Conservation (phyloP, 2,888 invertebrate species). For the Monochamus alternatus region DNA sequence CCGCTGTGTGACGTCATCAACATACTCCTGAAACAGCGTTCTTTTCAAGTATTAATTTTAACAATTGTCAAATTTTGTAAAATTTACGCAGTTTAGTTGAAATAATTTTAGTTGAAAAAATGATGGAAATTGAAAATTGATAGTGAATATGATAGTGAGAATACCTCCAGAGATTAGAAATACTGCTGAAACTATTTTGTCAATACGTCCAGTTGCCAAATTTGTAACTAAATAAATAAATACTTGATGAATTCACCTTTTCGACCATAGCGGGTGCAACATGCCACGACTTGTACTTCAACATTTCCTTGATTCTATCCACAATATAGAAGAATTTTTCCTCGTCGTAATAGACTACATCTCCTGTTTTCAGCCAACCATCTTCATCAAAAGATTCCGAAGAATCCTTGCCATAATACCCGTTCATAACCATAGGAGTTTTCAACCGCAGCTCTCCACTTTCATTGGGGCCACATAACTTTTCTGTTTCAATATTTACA, state of each 20-base stretch:
- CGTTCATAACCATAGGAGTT: slow-evolving; percentile 66
- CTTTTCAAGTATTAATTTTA: no score
- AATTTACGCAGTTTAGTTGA: no score
- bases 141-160: no score
- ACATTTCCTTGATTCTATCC: slow-evolving; percentile 72
- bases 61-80: no score
- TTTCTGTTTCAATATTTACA: slow-evolving; percentile 62
- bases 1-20: no score
- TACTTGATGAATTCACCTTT: slow-evolving; percentile 38
- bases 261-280: slow-evolving; percentile 67
- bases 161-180: no score
- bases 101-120: no score
- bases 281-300: slow-evolving; percentile 73
- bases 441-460: slow-evolving; percentile 74
- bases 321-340: slow-evolving; percentile 71
- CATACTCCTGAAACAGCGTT: no score
- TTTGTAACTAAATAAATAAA: no score
- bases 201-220: no score
- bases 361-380: slow-evolving; percentile 73
- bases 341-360: slow-evolving; percentile 73
- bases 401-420: slow-evolving; percentile 72
- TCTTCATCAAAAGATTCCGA: slow-evolving; percentile 70
- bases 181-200: no score
- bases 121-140: no score
- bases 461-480: slow-evolving; percentile 66